Evolutionary conservation across 2,888 invertebrate species (phyloP).

Genomic region (Cenopis cana): DNA sequence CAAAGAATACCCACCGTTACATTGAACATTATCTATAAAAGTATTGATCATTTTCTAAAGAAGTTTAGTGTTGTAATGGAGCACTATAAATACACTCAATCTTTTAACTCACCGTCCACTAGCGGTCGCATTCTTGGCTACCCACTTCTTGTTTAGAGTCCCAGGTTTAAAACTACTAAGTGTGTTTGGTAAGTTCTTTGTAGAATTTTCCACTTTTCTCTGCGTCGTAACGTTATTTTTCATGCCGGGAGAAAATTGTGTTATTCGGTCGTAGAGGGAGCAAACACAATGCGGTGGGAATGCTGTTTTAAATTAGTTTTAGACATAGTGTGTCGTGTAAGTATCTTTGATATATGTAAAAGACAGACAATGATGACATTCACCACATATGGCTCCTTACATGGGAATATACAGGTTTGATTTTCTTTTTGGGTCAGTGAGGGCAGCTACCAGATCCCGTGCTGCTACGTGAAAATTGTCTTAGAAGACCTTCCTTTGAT

Average conservation of each 20-base stretch:
- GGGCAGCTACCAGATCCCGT: no score
- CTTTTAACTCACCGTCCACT: neutral
- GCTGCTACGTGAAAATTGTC: no score
- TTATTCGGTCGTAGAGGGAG: conserved; percentile 30
- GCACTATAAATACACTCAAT: neutral
- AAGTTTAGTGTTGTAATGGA: neutral
- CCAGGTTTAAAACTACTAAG: conserved; percentile 39
- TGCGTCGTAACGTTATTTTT: conserved; percentile 37
- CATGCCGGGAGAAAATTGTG: conserved; percentile 33
- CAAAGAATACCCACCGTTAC: neutral
- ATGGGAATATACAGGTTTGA: no score
- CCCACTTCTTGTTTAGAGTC: conserved; percentile 23
- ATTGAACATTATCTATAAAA: neutral
- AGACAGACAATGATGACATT: neutral
- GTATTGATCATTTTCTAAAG: conserved; percentile 1
- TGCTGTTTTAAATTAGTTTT: conserved; percentile 24
- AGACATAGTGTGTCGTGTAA: neutral
- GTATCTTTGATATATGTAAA: neutral
- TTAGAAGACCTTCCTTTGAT: no score
- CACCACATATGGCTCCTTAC: neutral
- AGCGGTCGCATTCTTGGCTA: conserved; percentile 6
- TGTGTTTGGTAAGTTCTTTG: conserved; percentile 28
- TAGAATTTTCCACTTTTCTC: conserved; percentile 39
- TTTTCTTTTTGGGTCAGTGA: no score
- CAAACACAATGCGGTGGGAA: conserved; percentile 7